Evolutionary conservation across 2,113 vertebrate genomes (phyloP).

Genomic region (Illadopsis cleaveri): DNA sequence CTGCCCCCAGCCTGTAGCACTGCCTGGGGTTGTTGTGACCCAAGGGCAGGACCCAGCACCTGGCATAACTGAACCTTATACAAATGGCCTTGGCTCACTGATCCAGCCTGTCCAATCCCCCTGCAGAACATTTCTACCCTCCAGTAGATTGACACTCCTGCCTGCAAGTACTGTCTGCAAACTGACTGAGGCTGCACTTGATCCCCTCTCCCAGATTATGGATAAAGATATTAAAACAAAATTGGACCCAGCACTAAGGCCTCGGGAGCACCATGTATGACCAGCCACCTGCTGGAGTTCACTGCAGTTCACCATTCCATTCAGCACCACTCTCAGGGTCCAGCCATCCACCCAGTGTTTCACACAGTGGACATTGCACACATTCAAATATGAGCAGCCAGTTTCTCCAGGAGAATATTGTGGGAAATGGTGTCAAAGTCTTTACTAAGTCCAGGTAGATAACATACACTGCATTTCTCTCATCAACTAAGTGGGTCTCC

Average conservation of each 20-base stretch:
- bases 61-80: neutral
- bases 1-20: neutral
- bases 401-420: neutral
- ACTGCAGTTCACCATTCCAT: neutral
- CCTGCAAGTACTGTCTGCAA: neutral
- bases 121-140: neutral
- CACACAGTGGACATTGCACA: neutral
- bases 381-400: neutral
- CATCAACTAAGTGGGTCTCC: neutral
- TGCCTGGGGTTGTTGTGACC: neutral
- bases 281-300: neutral
- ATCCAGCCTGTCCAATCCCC: neutral
- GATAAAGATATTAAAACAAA: neutral
- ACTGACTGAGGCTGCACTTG: accelerated
- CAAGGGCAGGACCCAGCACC: neutral
- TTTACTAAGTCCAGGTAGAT: neutral
- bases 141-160: neutral
- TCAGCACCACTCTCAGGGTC: neutral
- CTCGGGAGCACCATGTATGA: neutral
- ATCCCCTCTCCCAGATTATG: neutral
- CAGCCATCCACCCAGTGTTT: neutral
- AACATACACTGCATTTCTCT: neutral
- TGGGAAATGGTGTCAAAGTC: neutral
- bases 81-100: neutral
- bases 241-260: neutral